phyloP scores from a whole-genome alignment of 2,797 vertebrate species.

The Galaxias olidus region DNA sequence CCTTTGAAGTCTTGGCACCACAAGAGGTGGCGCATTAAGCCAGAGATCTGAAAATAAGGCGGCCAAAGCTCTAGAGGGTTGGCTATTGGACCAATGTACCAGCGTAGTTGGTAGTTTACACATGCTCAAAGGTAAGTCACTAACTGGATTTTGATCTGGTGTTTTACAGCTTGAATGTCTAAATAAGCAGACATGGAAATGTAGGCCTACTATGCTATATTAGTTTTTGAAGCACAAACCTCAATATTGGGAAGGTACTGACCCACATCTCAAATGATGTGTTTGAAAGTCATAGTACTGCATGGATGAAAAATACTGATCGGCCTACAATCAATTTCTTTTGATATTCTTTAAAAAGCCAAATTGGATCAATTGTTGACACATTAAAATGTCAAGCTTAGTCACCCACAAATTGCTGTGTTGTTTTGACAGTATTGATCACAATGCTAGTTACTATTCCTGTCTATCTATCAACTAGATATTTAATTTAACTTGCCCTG shows the following conservation, averaged over 20 bases:
- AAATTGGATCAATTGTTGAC: too few relatives aligned
- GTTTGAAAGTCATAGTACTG: too few relatives aligned
- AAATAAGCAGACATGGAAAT: background rate
- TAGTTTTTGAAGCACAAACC: too few relatives aligned
- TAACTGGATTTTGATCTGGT: too few relatives aligned
- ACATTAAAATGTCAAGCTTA: slow-evolving; percentile 38
- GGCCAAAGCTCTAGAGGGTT: slow-evolving; percentile 21
- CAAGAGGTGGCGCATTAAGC: slow-evolving; percentile 14
- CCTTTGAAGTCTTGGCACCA: slow-evolving; percentile 38
- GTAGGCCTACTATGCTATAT: background rate
- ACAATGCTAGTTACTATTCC: slow-evolving; percentile 21
- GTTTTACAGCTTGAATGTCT: slow-evolving; percentile 1
- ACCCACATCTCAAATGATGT: too few relatives aligned
- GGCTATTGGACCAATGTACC: too few relatives aligned
- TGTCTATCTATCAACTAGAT: slow-evolving; percentile 28
- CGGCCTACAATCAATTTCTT: too few relatives aligned
- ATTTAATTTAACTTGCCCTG: slow-evolving; percentile 32
- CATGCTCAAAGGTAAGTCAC: too few relatives aligned
- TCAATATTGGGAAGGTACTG: too few relatives aligned
- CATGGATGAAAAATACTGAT: too few relatives aligned
- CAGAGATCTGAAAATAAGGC: slow-evolving; percentile 17
- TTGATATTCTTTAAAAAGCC: too few relatives aligned
- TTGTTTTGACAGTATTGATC: slow-evolving; percentile 40
- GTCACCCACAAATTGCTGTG: slow-evolving; percentile 27
- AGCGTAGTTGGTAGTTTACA: slow-evolving; percentile 6